A percentile compares a stretch with the other conserved stretches of the same genome.
Evolutionary conservation across 2,888 invertebrate species (phyloP).

Genomic region (Venustoraphidia nigricollis): DNA sequence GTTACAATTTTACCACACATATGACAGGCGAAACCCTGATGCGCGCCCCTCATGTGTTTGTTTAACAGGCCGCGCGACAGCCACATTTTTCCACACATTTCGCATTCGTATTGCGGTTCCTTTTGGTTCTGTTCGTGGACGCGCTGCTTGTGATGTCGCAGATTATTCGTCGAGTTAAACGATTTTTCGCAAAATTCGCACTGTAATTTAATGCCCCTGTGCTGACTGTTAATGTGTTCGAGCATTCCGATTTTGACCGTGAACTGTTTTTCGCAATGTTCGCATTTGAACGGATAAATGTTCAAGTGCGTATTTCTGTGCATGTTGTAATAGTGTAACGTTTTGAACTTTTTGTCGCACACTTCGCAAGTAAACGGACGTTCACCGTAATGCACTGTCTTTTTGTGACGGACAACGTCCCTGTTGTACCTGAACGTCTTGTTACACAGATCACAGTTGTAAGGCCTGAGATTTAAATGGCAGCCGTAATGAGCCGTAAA

Average conservation of each 20-base stretch:
- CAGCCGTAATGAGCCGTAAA: constrained; percentile 1
- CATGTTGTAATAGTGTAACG: constrained; percentile 27
- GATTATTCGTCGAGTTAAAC: constrained; percentile 33
- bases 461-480: not conserved
- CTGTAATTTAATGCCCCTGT: constrained; percentile 34
- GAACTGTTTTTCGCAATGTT: too few relatives aligned
- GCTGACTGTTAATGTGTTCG: too few relatives aligned
- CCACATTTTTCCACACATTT: constrained; percentile 12
- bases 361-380: constrained; percentile 30
- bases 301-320: constrained; percentile 26
- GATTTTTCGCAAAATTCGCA: constrained; percentile 40
- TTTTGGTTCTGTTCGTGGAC: not conserved
- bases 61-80: constrained; percentile 1
- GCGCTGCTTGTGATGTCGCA: constrained; percentile 8
- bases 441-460: constrained; percentile 6
- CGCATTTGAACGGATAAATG: too few relatives aligned
- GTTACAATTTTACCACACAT: constrained; percentile 30
- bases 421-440: constrained; percentile 5
- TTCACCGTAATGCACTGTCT: constrained; percentile 32
- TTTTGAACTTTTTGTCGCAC: constrained; percentile 31
- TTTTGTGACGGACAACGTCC: not conserved
- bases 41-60: constrained; percentile 21
- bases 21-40: constrained; percentile 26
- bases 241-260: too few relatives aligned
- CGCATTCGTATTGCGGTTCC: constrained; percentile 12